Conservation (phyloP, 1,140 invertebrate genomes). For the Danaus plexippus region DNA sequence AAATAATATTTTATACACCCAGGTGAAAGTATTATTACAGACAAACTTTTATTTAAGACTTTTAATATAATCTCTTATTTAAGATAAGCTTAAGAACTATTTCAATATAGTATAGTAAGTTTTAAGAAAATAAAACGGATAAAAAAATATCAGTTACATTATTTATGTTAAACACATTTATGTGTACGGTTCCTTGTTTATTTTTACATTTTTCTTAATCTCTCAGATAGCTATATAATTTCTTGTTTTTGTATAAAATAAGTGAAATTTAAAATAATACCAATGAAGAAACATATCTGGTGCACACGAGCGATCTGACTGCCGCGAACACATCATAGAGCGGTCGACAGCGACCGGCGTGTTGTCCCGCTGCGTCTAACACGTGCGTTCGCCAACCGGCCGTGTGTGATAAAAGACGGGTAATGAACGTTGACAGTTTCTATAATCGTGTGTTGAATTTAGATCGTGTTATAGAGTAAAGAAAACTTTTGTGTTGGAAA, state of each 20-base stretch:
- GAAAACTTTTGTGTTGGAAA: too few species aligned
- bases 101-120: too few species aligned
- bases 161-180: too few species aligned
- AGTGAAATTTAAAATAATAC: constrained; percentile 23
- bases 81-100: too few species aligned
- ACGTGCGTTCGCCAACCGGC: constrained; percentile 79
- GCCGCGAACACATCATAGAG: constrained; percentile 80
- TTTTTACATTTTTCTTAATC: constrained; percentile 1
- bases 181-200: too few species aligned
- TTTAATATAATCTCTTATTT: too few species aligned
- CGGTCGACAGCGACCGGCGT: constrained; percentile 79
- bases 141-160: too few species aligned
- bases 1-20: too few species aligned
- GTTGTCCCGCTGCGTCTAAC: constrained; percentile 73
- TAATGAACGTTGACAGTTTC: constrained; percentile 75
- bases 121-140: too few species aligned
- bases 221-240: neutral
- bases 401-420: constrained; percentile 75
- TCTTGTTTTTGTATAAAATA: neutral
- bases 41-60: too few species aligned
- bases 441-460: constrained; percentile 36
- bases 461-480: too few species aligned
- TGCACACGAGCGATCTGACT: constrained; percentile 76
- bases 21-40: too few species aligned
- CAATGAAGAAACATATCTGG: constrained; percentile 79